phyloP scores from a whole-genome alignment of 2,888 invertebrate genomes.

The Theretra japonica region DNA sequence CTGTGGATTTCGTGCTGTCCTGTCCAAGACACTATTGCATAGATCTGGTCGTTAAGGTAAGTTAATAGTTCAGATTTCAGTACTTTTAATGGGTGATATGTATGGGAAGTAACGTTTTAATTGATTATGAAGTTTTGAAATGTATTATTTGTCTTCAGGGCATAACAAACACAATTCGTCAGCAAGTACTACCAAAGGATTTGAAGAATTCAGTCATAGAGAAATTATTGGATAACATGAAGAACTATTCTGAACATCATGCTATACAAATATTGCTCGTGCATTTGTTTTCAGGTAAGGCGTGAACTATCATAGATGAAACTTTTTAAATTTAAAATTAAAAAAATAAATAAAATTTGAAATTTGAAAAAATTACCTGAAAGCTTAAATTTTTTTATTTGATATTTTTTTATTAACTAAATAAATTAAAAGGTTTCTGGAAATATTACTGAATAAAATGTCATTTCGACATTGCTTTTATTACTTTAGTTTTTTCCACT shows the following conservation, averaged over 20 bases:
- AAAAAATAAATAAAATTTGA: too few species aligned
- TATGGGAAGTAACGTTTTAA: too few species aligned
- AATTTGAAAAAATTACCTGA: too few species aligned
- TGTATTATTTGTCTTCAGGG: conserved; percentile 57
- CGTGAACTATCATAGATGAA: too few species aligned
- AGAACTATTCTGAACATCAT: conserved; percentile 66
- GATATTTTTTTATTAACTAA: too few species aligned
- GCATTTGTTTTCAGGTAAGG: conserved; percentile 73
- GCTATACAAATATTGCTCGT: conserved; percentile 74
- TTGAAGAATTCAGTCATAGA: conserved; percentile 71
- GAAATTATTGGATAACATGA: conserved; percentile 69
- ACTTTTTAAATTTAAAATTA: too few species aligned
- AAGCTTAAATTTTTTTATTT: too few species aligned
- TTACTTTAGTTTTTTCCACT: too few species aligned
- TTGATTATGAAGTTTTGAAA: neutral
- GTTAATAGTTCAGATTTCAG: neutral
- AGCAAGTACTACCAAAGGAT: conserved; percentile 73
- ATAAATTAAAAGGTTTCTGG: too few species aligned
- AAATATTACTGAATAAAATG: too few species aligned
- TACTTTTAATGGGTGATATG: neutral
- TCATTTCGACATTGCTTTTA: too few species aligned
- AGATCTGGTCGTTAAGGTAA: conserved; percentile 74
- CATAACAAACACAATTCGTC: conserved; percentile 66
- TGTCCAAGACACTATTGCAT: conserved; percentile 74
- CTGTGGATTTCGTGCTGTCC: conserved; percentile 68